These are phyloP conservation scores for Hydrotaea cyrtoneurina DNA, from an alignment of 2,888 invertebrate genomes.

Conservation along the genomic window DNA sequence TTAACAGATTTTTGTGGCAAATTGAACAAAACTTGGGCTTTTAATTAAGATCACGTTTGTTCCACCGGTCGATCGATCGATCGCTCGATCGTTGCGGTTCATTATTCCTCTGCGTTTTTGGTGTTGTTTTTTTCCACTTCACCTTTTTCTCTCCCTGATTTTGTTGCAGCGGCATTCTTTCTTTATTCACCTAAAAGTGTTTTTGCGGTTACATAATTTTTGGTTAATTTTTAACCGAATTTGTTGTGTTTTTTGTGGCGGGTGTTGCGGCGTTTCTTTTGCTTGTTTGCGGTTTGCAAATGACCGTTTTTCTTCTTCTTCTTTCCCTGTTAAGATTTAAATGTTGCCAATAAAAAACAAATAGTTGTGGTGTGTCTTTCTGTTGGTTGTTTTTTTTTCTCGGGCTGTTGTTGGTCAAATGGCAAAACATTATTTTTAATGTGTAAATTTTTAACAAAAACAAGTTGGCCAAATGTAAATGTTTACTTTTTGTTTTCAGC, in stretches of 20 bases:
- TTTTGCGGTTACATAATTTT: slow-evolving; percentile 19
- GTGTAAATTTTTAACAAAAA: slow-evolving; percentile 19
- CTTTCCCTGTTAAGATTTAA: not conserved
- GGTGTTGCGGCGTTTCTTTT: not conserved
- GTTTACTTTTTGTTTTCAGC: not conserved
- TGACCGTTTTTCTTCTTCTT: slow-evolving; percentile 27
- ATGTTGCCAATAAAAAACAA: slow-evolving; percentile 31
- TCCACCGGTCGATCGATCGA: slow-evolving; percentile 43
- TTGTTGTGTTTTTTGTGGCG: not conserved
- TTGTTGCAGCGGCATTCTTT: slow-evolving; percentile 28
- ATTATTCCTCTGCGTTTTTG: slow-evolving; percentile 46
- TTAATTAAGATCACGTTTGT: slow-evolving; percentile 71
- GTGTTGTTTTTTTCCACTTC: slow-evolving; percentile 25
- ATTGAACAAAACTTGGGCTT: slow-evolving; percentile 56
- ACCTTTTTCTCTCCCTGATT: not conserved
- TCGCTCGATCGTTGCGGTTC: slow-evolving; percentile 19
- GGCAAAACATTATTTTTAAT: slow-evolving; percentile 23
- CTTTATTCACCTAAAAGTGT: slow-evolving; percentile 17
- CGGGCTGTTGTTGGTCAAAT: not conserved
- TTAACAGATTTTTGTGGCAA: slow-evolving; percentile 22
- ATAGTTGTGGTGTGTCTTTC: not conserved
- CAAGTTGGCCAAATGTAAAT: slow-evolving; percentile 26
- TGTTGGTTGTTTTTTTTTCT: slow-evolving; percentile 11
- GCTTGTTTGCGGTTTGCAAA: slow-evolving; percentile 21
- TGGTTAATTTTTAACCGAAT: slow-evolving; percentile 13